Percentiles rank a stretch among this genome's conserved stretches.
phyloP scores from a whole-genome alignment of 2,888 invertebrate genomes.

The Caenorhabditis auriculariae region DNA sequence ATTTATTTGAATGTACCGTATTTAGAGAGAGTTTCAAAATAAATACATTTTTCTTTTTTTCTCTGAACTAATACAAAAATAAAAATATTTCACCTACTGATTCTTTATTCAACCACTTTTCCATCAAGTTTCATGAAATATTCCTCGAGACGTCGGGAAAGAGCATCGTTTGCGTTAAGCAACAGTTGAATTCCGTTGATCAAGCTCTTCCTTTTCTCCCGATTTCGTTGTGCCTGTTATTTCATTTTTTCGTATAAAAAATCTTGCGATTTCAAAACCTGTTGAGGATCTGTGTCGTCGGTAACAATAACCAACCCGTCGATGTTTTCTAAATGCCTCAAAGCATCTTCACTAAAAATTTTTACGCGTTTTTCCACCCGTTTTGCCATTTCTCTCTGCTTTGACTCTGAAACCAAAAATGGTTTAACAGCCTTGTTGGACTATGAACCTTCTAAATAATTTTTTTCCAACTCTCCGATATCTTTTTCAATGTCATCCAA shows the following conservation, averaged over 20 bases:
- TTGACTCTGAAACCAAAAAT: slow-evolving; percentile 25
- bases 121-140: slow-evolving; percentile 26
- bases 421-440: neutral
- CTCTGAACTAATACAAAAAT: too few relatives aligned
- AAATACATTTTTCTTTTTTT: too few relatives aligned
- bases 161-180: slow-evolving; percentile 55
- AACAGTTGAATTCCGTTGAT: slow-evolving; percentile 52
- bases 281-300: slow-evolving; percentile 23
- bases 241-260: neutral
- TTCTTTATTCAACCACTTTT: slow-evolving; percentile 28
- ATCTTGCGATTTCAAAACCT: neutral
- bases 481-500: slow-evolving; percentile 45
- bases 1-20: too few relatives aligned
- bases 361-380: slow-evolving; percentile 49
- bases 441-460: slow-evolving; percentile 48
- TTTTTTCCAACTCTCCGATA: slow-evolving; percentile 49
- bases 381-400: slow-evolving; percentile 49
- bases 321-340: slow-evolving; percentile 53
- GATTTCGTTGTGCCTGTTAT: slow-evolving; percentile 47
- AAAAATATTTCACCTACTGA: too few relatives aligned
- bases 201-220: slow-evolving; percentile 55
- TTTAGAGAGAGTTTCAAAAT: too few relatives aligned
- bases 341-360: slow-evolving; percentile 43
- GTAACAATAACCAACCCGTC: slow-evolving; percentile 51
- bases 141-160: slow-evolving; percentile 34